Evolutionary conservation across 2,113 vertebrate genomes (phyloP), one percentile per base, ranked within the genome.

Genomic region (Pandion haliaetus): DNA sequence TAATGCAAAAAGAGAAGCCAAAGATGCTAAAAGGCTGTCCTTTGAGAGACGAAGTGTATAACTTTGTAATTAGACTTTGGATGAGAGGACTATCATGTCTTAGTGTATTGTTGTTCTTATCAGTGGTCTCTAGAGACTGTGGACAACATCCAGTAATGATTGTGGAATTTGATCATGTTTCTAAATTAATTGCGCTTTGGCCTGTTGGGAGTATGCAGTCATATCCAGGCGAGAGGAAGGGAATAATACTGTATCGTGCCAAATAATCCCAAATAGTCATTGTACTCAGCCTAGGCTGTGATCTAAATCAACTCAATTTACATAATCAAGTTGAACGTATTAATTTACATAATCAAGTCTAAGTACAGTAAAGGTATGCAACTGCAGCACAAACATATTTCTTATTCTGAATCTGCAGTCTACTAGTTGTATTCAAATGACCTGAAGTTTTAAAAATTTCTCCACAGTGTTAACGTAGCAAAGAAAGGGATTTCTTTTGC

Each of bases 41-140:
- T 95, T 77, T 52, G 94, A 97, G 95, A 95, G 96, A 45, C 23
- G 24, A 95, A 95, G 52, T 66, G 72, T 80, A 11, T 82, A 97
- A 84, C 92, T 97, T 94, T 90, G 72, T 70, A 97, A 97, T 97
- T 95, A 97, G 96, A 95, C 58, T 97, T 92, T 58, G 62, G 65
- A 91, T 92, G 92, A 93, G 72, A 96, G 95, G 92, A 91, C 71
- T 92, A 91, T 54, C 70, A 62, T 62, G 86, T 91, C 96, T 95
- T 86, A 93, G 85, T 89, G 88, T 80, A 85, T 65, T 94, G 65
- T 90, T 88, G 82, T 72, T 82, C 66, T 65, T 83, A 94, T 91
- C 94, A 77, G 89, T 66, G 78, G 34, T 57, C 89, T 92, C 95
- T 49, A 31, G 50, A 63, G 88, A 57, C 76, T 49, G 38, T 36